Conservation (phyloP, 23 tunicate species). For the Phallusia fumigata region DNA sequence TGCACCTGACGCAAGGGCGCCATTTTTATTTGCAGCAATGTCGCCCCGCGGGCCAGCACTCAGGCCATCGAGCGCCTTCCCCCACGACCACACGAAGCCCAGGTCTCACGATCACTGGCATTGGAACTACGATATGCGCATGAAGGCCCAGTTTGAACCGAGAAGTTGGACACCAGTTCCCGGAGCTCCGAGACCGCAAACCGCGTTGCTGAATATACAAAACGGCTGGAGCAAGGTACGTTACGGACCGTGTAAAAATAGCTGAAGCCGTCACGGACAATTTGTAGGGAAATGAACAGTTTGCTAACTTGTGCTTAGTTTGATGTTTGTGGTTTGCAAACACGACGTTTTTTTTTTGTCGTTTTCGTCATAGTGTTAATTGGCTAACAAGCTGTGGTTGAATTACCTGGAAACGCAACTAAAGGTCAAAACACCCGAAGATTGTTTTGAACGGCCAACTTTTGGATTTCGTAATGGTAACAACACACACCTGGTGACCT, state of each 20-base stretch:
- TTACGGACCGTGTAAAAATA: background rate
- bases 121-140: conserved; percentile 76
- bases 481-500: too few species aligned
- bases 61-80: conserved; percentile 44
- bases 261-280: background rate
- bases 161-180: conserved; percentile 62
- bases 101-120: conserved; percentile 48
- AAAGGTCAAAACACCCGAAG: too few species aligned
- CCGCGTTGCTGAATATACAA: conserved; percentile 68
- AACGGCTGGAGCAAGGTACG: conserved; percentile 76
- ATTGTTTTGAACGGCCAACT: too few species aligned
- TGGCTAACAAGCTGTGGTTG: too few species aligned
- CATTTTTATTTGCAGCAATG: conserved; percentile 10
- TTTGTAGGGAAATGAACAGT: background rate
- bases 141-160: conserved; percentile 61
- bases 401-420: too few species aligned
- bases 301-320: too few species aligned
- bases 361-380: too few species aligned
- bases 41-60: conserved; percentile 65
- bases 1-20: too few species aligned
- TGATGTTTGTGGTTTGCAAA: too few species aligned
- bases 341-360: too few species aligned
- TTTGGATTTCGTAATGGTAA: too few species aligned
- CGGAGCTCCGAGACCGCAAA: conserved; percentile 44
- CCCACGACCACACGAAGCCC: conserved; percentile 35